These are phyloP conservation scores for Labeo catla DNA, from an alignment of 2,113 vertebrate genomes.

Conservation along the genomic window DNA sequence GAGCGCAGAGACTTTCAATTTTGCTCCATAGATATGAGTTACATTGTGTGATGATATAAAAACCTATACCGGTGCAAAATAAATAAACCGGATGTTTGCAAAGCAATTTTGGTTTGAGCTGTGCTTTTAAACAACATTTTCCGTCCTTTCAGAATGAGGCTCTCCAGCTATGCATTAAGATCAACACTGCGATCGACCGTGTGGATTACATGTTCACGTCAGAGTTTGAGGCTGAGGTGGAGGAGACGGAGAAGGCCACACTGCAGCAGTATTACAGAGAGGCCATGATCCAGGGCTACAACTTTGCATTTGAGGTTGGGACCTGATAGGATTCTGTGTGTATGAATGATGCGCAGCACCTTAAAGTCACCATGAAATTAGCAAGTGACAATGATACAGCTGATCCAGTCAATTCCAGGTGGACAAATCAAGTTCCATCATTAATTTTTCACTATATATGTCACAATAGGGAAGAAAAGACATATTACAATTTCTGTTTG, in stretches of 20 bases:
- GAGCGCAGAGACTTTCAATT: neutral
- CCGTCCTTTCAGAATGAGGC: slow-evolving; percentile 83
- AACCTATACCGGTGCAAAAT: neutral
- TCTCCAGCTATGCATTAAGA: slow-evolving; percentile 91
- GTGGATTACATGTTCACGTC: slow-evolving; percentile 95
- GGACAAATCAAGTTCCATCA: neutral
- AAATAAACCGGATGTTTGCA: slow-evolving; percentile 32
- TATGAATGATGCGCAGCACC: neutral
- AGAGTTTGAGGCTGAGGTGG: slow-evolving; percentile 91
- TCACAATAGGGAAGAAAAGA: neutral
- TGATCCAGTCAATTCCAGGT: neutral
- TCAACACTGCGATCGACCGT: slow-evolving; percentile 88
- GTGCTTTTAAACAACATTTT: neutral
- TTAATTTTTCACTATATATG: neutral
- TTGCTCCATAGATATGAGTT: neutral
- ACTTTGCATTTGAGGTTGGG: slow-evolving; percentile 97
- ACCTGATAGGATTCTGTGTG: neutral
- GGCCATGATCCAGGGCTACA: slow-evolving; percentile 97
- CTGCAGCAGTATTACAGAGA: slow-evolving; percentile 96
- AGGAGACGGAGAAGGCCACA: slow-evolving; percentile 89
- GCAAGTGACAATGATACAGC: neutral
- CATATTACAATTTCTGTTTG: neutral
- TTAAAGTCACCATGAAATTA: slow-evolving; percentile 3
- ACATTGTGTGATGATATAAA: neutral
- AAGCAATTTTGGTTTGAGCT: slow-evolving; percentile 14